Evolutionary conservation across 2,797 vertebrate genomes (phyloP).

Genomic region (Dendrocincla tyrannina): DNA sequence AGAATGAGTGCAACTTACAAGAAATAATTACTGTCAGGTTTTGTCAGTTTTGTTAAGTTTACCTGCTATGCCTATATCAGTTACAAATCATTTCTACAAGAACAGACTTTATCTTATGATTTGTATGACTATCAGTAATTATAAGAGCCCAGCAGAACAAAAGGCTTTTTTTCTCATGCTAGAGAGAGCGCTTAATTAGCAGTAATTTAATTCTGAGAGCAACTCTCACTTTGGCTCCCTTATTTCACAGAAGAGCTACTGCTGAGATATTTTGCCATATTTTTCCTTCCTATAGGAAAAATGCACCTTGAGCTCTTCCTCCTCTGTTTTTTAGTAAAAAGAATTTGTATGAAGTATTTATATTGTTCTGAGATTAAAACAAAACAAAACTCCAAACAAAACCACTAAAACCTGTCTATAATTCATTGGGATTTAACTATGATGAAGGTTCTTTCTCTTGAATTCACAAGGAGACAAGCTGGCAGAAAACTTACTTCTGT

Average conservation of each 20-base stretch:
- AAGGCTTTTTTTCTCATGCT: background rate
- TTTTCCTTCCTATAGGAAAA: background rate
- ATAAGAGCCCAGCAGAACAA: background rate
- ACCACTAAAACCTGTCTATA: background rate
- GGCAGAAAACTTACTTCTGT: background rate
- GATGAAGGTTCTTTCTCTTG: background rate
- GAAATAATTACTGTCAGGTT: background rate
- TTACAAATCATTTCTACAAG: background rate
- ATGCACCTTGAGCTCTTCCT: background rate
- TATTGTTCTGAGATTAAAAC: background rate
- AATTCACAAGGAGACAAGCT: background rate
- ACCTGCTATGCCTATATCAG: background rate
- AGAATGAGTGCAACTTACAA: background rate
- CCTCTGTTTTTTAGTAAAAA: background rate
- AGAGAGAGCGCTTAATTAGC: background rate
- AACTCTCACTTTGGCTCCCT: background rate
- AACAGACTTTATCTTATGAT: background rate
- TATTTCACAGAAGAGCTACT: background rate
- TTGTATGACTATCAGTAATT: background rate
- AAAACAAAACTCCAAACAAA: background rate
- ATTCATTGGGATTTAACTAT: background rate
- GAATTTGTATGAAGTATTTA: background rate
- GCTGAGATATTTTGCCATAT: background rate
- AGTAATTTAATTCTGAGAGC: conserved; percentile 2
- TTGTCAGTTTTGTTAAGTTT: background rate